phyloP scores from a whole-genome alignment of 2,888 invertebrate genomes.

The Heteropelma amictum region DNA sequence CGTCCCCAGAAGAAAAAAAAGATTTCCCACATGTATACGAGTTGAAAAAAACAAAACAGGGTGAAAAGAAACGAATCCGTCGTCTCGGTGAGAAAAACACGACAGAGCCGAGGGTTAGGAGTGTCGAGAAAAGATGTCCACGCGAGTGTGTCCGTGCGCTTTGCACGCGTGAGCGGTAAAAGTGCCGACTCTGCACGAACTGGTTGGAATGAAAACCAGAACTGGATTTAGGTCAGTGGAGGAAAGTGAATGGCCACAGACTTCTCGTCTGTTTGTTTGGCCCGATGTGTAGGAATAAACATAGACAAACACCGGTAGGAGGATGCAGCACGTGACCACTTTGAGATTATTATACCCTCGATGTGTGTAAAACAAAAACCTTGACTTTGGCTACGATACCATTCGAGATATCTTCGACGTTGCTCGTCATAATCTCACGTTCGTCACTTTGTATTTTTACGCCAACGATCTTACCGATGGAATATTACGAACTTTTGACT shows the following conservation, averaged over 20 bases:
- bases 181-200: slow-evolving; percentile 53
- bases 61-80: neutral
- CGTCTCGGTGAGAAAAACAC: neutral
- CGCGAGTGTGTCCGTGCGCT: neutral
- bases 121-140: neutral
- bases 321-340: neutral
- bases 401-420: neutral
- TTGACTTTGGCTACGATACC: slow-evolving; percentile 47
- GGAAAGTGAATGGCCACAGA: slow-evolving; percentile 70
- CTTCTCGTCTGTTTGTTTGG: neutral
- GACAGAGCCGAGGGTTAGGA: neutral
- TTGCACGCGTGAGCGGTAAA: slow-evolving; percentile 61
- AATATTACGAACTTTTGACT: neutral
- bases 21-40: slow-evolving; percentile 51
- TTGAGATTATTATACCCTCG: neutral
- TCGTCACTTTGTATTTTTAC: slow-evolving; percentile 8
- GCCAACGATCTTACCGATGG: neutral
- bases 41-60: neutral
- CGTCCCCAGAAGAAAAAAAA: too few species aligned
- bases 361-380: slow-evolving; percentile 38
- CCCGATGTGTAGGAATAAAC: neutral
- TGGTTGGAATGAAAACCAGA: slow-evolving; percentile 61
- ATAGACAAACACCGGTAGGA: neutral
- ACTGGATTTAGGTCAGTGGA: slow-evolving; percentile 67
- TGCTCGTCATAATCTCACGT: neutral